Conservation (phyloP, 2,113 vertebrate genomes). For the Callipepla californica region DNA sequence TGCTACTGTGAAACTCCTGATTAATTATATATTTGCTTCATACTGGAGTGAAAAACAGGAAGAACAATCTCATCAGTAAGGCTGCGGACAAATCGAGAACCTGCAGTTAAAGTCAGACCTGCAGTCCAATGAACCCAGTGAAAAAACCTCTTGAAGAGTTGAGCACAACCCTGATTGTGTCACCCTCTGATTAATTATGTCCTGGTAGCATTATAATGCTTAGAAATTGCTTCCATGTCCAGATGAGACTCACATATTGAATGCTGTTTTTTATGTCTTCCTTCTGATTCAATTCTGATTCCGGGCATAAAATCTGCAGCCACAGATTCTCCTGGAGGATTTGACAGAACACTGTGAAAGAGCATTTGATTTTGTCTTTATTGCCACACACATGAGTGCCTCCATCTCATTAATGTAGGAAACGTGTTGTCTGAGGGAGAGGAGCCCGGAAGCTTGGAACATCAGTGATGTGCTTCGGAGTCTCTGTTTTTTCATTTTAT, state of each 20-base stretch:
- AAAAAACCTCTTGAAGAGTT: not conserved
- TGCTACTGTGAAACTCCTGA: not conserved
- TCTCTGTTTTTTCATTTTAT: constrained; percentile 14
- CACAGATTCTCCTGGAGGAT: constrained; percentile 26
- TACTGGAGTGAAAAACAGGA: not conserved
- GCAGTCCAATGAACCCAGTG: not conserved
- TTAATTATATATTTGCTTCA: not conserved
- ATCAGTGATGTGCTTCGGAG: not conserved
- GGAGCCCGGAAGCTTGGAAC: not conserved
- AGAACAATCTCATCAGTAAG: not conserved
- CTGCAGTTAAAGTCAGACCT: not conserved
- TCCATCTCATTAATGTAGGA: constrained; percentile 60
- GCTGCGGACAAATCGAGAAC: not conserved
- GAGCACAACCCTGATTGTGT: not conserved
- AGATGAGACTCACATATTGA: not conserved
- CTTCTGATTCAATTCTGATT: not conserved
- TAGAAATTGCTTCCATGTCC: not conserved
- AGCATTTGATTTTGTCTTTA: constrained; percentile 59
- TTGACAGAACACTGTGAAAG: constrained; percentile 17
- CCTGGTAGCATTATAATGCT: not conserved
- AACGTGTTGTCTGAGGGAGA: constrained; percentile 50
- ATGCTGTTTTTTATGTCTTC: constrained; percentile 5
- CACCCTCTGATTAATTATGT: not conserved
- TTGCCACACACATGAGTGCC: constrained; percentile 61
- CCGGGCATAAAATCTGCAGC: not conserved